Base-by-base conservation (phyloP, 37 sponge, comb jelly and placozoan species). In the Oscarella lobularis region DNA sequence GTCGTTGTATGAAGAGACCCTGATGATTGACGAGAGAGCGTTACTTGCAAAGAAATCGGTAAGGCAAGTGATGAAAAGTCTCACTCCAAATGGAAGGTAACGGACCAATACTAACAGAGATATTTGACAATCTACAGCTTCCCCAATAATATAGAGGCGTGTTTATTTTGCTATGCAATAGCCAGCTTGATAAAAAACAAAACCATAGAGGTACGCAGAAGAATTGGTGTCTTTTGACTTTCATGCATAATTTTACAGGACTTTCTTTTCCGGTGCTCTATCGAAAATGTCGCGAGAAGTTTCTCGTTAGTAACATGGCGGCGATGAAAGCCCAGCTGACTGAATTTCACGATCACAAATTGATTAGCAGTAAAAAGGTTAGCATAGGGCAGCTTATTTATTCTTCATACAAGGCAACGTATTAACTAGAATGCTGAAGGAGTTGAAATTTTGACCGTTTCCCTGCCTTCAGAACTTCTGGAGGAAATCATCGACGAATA, bases 261-360 rank as follows among this genome's bases (percentile, higher is more conserved):
- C 71, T 90, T n/a, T 36, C 91, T 2, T 93, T 90, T 74, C 82
- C 82, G 4, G 94, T 88, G 35, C 83, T 84, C 34, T 97, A 86
- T 79, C 65, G 67, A 48, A 81, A 78, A 67, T 93, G 99, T 69
- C 41, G 89, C 14, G 94, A 90, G 75, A 88, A 80, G 38, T 93
- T 97, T 69, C 83, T 97, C 3, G 99, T 93, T 32, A 93, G 78
- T 71, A 97, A 87, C 65, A 91, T 93, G 20, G 39, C 80, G 68
- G 80, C 99, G 2, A 75, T 97, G 9, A 39, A 87, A 20, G 74
- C 89, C 5, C 94, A 97, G 41, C 82, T 97, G 41, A 90, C 87
- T 0, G 99, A 97, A 78, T 97, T 97, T 69, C 36, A 14, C 9
- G 99, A 97, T 70, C 99, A 97, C 81, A 90, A 85, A 48, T 70